Conservation (phyloP, 2,113 vertebrate species). For the Oenanthe oenanthe region DNA sequence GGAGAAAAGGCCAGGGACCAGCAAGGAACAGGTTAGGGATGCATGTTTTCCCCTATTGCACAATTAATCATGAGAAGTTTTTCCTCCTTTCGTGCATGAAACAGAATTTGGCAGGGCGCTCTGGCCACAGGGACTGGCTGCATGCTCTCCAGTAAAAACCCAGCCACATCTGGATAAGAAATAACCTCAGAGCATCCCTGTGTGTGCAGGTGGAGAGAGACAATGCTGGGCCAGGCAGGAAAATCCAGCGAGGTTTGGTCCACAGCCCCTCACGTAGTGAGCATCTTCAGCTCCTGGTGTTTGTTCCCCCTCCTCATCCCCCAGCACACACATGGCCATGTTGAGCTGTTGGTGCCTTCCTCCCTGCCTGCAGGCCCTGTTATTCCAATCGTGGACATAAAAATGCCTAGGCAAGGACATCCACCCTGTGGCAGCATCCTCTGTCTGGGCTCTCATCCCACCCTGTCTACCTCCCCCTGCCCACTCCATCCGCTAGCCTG, state of each 20-base stretch:
- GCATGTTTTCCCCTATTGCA: slow-evolving; percentile 41
- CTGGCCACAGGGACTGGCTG: slow-evolving; percentile 42
- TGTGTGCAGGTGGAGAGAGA: not conserved
- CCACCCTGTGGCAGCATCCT: not conserved
- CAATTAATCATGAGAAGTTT: slow-evolving; percentile 64
- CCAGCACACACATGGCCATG: not conserved
- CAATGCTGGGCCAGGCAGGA: not conserved
- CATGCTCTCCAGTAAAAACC: slow-evolving; percentile 7
- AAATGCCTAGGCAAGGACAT: not conserved
- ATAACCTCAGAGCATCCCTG: not conserved
- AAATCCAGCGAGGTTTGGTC: not conserved
- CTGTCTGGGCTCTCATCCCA: not conserved
- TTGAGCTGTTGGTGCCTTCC: not conserved
- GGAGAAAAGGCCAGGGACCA: not conserved
- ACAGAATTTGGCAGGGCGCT: slow-evolving; percentile 54
- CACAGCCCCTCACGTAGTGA: rapidly evolving
- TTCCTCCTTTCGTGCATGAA: slow-evolving; percentile 63
- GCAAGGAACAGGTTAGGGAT: slow-evolving; percentile 1
- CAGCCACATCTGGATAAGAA: slow-evolving; percentile 26
- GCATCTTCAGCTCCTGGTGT: not conserved
- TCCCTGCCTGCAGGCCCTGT: not conserved
- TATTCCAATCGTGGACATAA: not conserved
- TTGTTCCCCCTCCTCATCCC: not conserved
- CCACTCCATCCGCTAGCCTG: not conserved
- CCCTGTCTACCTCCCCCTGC: not conserved